Conservation (phyloP, 2,888 invertebrate genomes). For the Sepioteuthis lessoniana region DNA sequence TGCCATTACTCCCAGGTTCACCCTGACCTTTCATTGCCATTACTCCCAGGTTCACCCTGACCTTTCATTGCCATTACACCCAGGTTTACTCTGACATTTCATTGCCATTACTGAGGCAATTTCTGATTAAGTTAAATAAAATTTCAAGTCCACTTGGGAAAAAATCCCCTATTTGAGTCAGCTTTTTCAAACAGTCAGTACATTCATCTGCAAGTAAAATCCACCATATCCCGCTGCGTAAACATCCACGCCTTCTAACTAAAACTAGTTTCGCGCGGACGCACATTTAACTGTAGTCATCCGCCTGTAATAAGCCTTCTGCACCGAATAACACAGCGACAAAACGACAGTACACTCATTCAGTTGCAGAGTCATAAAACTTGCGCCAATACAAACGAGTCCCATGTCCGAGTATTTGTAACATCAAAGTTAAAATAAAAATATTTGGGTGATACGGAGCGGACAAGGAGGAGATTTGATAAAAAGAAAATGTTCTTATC, state of each 20-base stretch:
- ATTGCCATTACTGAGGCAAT: too few species aligned
- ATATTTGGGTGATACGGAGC: slow-evolving; percentile 13
- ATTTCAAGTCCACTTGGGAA: not conserved
- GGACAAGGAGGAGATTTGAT: not conserved
- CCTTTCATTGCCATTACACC: too few species aligned
- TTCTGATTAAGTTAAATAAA: not conserved
- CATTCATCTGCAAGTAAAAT: not conserved
- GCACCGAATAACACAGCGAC: slow-evolving; percentile 1
- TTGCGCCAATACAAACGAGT: slow-evolving; percentile 3
- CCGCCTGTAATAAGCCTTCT: slow-evolving; percentile 15
- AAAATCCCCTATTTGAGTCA: not conserved
- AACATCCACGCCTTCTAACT: not conserved
- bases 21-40: too few species aligned
- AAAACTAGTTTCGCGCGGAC: not conserved
- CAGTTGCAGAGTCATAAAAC: not conserved
- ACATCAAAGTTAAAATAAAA: not conserved
- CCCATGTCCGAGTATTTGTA: not conserved
- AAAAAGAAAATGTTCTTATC: not conserved
- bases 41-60: too few species aligned
- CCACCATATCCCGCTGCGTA: not conserved
- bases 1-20: too few species aligned
- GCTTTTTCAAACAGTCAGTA: not conserved
- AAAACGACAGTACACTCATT: not conserved
- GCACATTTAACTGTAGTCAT: slow-evolving; percentile 13
- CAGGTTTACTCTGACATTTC: too few species aligned